These are phyloP conservation scores for Odontamblyopus lacepedii DNA, from an alignment of 2,797 vertebrate genomes.

Conservation along the genomic window DNA sequence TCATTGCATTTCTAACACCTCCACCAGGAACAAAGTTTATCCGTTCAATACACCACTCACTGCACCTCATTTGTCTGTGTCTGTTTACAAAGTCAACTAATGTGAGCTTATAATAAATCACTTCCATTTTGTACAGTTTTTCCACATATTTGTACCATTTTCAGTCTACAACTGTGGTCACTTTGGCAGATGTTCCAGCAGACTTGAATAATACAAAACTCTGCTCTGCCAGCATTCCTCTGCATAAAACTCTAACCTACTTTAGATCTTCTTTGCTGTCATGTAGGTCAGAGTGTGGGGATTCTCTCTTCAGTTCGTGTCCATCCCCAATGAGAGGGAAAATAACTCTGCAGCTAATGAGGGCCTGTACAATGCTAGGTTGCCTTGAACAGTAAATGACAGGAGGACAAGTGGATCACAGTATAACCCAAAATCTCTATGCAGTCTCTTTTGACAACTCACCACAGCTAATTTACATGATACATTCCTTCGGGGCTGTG, in stretches of 20 bases:
- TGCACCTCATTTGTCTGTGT: not conserved
- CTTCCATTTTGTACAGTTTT: conserved; percentile 26
- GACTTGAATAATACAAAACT: conserved; percentile 62
- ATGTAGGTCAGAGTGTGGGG: conserved; percentile 67
- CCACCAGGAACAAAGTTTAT: not conserved
- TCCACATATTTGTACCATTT: conserved; percentile 29
- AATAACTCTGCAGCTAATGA: conserved; percentile 24
- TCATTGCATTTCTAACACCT: not conserved
- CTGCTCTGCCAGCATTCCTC: conserved; percentile 37
- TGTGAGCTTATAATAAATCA: not conserved
- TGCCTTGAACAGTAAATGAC: conserved; percentile 57
- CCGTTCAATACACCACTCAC: not conserved
- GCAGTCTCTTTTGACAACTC: conserved; percentile 67
- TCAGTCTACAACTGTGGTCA: conserved; percentile 49
- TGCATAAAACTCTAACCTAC: conserved; percentile 55
- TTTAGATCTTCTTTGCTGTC: conserved; percentile 46
- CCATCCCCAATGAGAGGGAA: conserved; percentile 44
- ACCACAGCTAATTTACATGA: conserved; percentile 72
- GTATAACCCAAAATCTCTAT: conserved; percentile 49
- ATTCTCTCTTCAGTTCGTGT: conserved; percentile 43
- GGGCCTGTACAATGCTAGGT: conserved; percentile 47
- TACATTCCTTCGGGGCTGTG: conserved; percentile 70
- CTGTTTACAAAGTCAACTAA: not conserved
- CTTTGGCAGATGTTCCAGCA: conserved; percentile 51
- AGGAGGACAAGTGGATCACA: conserved; percentile 50